A percentile compares a stretch with the other conserved stretches of the same genome.
Evolutionary conservation across 2,888 invertebrate genomes (phyloP).

Genomic region (Epistrophella euchroma): DNA sequence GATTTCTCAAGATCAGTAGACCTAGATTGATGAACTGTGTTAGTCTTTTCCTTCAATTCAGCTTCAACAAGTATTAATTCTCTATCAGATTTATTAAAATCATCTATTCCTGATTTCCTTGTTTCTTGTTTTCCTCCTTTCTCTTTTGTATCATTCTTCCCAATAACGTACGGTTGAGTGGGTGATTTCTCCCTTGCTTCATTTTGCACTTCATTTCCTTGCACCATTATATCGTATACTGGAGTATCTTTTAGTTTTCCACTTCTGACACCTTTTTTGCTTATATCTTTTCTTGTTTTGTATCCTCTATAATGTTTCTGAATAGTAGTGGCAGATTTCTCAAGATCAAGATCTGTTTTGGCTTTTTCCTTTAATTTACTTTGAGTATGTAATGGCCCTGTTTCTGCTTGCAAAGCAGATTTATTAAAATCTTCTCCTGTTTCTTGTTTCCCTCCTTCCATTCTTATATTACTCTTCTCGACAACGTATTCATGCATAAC

Average conservation of each 20-base stretch:
- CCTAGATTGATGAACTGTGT: not conserved
- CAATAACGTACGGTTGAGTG: too few relatives aligned
- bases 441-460: not conserved
- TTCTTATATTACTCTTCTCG: not conserved
- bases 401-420: too few relatives aligned
- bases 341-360: not conserved
- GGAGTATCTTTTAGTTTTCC: not conserved
- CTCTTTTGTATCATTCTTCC: not conserved
- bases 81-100: not conserved
- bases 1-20: conserved; percentile 3
- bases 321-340: conserved; percentile 12
- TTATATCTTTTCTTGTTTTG: not conserved
- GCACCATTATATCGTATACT: not conserved
- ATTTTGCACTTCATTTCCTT: not conserved
- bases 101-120: not conserved
- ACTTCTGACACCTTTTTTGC: not conserved
- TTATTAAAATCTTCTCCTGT: too few relatives aligned
- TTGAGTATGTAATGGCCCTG: too few relatives aligned
- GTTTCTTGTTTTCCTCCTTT: not conserved
- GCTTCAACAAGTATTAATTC: not conserved
- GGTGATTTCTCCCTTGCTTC: not conserved
- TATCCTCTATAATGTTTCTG: conserved; percentile 20
- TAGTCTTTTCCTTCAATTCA: not conserved
- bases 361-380: too few relatives aligned
- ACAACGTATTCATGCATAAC: not conserved